These are phyloP conservation scores for Ceratosolen fusciceps DNA, from an alignment of 1,140 invertebrate genomes.

Conservation along the genomic window DNA sequence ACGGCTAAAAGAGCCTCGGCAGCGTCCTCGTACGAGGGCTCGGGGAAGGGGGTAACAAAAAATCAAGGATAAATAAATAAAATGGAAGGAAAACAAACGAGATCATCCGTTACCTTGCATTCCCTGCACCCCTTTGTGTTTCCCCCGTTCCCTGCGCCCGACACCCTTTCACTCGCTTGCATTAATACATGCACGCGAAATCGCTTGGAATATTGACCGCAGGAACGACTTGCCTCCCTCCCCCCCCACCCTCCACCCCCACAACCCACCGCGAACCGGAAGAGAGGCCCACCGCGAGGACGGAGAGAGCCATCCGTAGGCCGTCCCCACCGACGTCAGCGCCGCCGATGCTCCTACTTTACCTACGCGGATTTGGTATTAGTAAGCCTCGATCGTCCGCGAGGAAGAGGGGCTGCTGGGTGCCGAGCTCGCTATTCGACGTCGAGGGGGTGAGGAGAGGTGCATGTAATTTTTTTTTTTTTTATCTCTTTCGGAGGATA, in stretches of 20 bases:
- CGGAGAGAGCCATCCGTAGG: constrained; percentile 63
- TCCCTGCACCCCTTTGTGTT: no score
- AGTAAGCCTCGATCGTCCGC: neutral
- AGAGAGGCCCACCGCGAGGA: constrained; percentile 42
- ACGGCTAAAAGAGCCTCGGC: neutral
- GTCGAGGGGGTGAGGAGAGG: constrained; percentile 58
- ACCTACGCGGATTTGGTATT: neutral
- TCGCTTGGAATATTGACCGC: constrained; percentile 41
- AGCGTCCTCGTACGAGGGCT: neutral
- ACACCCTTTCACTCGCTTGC: constrained; percentile 25
- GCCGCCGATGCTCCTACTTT: neutral
- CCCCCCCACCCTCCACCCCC: neutral
- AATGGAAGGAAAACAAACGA: constrained; percentile 27
- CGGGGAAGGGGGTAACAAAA: neutral
- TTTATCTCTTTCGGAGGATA: constrained; percentile 66
- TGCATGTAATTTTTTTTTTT: constrained; percentile 70
- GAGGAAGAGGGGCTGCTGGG: neutral
- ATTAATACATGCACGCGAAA: constrained; percentile 34
- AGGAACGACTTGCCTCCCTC: constrained; percentile 31
- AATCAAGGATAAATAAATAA: constrained; percentile 4
- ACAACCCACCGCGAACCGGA: constrained; percentile 22
- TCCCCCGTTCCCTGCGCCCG: no score
- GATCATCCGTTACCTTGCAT: constrained; percentile 33
- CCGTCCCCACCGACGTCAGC: constrained; percentile 39
- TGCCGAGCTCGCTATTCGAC: constrained; percentile 62